Base-by-base conservation (phyloP, 2,797 vertebrate species). In the Triplophysa bombifrons region DNA sequence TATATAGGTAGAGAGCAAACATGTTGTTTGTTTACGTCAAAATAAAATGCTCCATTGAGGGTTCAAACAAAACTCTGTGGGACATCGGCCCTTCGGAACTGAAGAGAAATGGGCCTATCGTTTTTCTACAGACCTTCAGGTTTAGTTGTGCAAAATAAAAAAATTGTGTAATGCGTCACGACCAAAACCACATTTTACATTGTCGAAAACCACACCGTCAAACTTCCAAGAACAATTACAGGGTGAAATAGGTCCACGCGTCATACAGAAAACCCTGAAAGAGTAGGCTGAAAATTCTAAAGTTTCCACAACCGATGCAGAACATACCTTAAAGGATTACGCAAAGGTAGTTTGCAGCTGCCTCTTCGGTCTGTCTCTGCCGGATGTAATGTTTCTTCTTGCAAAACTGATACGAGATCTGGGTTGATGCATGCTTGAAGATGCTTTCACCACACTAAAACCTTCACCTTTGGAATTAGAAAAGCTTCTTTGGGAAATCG, bases 151-250 rank as follows among this genome's bases (percentile, higher is more conserved):
- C 27, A 34, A 64, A 6, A 22, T 41, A 11, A 17, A 30, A 27
- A 12, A 13, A 16, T 20, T 1, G 30, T 64, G 30, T 63, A 19
- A 30, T 41, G 46, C 65, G 25, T 76, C 74, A 76, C 46, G 12
- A 76, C 53, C 74, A 48, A 66, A 60, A 41, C 74, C 74, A 46
- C 64, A 76, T 56, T 46, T 27, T 30, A 76, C 20, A 58, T 56
- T 67, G 50, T 46, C 3, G 7, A 56, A 67, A 67, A 67, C 74
- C 74, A 68, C 74, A 76, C 46, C 14, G 19, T 56, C 22, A 67
- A 38, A 48, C 65, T 76, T 76, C 65, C 74, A 76, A 46, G 74
- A 76, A 76, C 19, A 17, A 20, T 41, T 19, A 53, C 25, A 2
- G n/a, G 22, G 46, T 53, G 11, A 74, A 66, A 10, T 8, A 11